Conservation (phyloP, 1,140 invertebrate genomes). For the Cyclina sinensis region DNA sequence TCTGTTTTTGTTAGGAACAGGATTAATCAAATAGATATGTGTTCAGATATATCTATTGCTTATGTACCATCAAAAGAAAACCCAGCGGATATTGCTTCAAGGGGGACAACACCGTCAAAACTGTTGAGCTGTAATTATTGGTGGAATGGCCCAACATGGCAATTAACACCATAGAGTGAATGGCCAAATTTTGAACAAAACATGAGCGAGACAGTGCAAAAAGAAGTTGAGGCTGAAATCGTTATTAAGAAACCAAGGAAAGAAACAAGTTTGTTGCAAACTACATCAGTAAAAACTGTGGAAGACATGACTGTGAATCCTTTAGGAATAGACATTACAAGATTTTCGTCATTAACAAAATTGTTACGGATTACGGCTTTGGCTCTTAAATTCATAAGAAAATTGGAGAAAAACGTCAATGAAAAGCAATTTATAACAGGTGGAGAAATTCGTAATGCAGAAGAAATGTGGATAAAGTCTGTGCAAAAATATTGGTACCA, state of each 20-base stretch:
- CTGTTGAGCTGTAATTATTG: neutral
- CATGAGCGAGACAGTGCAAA: neutral
- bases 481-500: neutral
- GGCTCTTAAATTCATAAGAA: neutral
- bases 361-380: neutral
- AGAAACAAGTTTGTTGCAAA: neutral
- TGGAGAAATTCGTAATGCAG: neutral
- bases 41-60: neutral
- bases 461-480: neutral
- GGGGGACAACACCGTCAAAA: neutral
- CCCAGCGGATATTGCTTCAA: neutral
- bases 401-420: neutral
- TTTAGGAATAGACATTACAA: neutral
- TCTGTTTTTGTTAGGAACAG: conserved; percentile 30
- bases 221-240: neutral
- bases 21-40: neutral
- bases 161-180: neutral
- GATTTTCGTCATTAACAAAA: neutral
- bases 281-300: neutral
- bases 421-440: neutral
- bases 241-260: neutral
- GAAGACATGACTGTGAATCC: neutral
- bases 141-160: conserved; percentile 18
- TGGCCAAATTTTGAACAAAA: neutral
- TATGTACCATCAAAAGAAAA: conserved; percentile 19